phyloP scores from a whole-genome alignment of 2,888 invertebrate genomes.

The Cataglyphis cursor region DNA sequence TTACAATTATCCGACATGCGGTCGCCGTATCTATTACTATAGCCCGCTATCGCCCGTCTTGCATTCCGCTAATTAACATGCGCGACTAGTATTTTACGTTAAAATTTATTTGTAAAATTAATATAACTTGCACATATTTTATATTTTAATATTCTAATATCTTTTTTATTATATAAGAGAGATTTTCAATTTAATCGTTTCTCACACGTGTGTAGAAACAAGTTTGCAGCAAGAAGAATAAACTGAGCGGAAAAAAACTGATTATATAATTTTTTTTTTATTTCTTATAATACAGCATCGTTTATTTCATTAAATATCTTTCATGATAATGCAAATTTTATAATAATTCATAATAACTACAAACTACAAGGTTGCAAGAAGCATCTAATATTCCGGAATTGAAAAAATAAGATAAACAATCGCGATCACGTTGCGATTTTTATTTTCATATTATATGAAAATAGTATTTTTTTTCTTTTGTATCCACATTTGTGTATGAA shows the following conservation, averaged over 20 bases:
- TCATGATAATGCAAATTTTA: not conserved
- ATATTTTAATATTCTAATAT: not conserved
- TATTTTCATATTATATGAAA: not conserved
- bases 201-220: not conserved
- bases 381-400: not conserved
- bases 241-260: not conserved
- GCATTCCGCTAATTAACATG: not conserved
- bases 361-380: not conserved
- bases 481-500: not conserved
- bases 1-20: conserved; percentile 17
- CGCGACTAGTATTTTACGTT: not conserved
- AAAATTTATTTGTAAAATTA: not conserved
- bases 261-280: not conserved
- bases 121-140: not conserved
- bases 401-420: not conserved
- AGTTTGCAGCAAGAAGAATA: not conserved
- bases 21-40: not conserved
- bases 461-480: conserved; percentile 4
- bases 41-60: not conserved
- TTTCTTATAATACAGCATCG: not conserved
- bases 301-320: not conserved
- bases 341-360: not conserved
- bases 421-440: not conserved
- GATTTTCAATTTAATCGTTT: not conserved
- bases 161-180: not conserved